phyloP scores from a whole-genome alignment of 1,140 invertebrate species.

The Spodoptera litura region DNA sequence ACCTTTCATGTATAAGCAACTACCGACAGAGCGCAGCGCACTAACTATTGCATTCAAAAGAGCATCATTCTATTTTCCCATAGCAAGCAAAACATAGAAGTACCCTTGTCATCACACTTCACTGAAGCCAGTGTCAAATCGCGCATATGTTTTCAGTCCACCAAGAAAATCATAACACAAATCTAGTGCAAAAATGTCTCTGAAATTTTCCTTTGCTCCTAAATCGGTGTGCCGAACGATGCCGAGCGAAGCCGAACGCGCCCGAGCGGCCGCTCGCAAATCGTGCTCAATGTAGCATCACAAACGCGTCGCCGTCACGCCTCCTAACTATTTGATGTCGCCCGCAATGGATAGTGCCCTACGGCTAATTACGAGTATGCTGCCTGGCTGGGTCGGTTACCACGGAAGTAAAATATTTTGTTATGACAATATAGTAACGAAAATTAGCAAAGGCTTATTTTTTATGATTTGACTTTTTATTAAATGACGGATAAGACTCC shows the following conservation, averaged over 20 bases:
- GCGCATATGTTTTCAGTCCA: conserved; percentile 15
- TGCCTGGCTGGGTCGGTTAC: conserved; percentile 1
- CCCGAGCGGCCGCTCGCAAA: conserved; percentile 49
- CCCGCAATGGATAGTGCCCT: conserved; percentile 40
- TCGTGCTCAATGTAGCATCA: conserved; percentile 56
- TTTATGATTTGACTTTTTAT: neutral
- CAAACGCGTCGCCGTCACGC: conserved; percentile 51
- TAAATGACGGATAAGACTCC: too few relatives aligned
- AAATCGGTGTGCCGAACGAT: conserved; percentile 4
- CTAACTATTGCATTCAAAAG: neutral
- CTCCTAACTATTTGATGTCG: conserved; percentile 55
- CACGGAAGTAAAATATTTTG: conserved; percentile 1
- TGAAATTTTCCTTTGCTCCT: conserved; percentile 31
- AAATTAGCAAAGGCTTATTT: neutral
- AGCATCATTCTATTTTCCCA: neutral
- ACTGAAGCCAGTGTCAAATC: conserved; percentile 5
- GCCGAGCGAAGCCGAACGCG: conserved; percentile 18
- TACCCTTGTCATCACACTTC: neutral
- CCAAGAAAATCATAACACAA: conserved; percentile 24
- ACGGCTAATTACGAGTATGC: conserved; percentile 42
- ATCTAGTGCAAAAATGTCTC: conserved; percentile 21
- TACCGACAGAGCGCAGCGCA: too few relatives aligned
- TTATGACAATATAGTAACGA: neutral
- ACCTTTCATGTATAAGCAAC: too few relatives aligned
- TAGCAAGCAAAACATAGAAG: neutral